A percentile compares a stretch with the other conserved stretches of the same genome.
Conservation (phyloP, 2,113 vertebrate genomes). For the Scophthalmus maximus region DNA sequence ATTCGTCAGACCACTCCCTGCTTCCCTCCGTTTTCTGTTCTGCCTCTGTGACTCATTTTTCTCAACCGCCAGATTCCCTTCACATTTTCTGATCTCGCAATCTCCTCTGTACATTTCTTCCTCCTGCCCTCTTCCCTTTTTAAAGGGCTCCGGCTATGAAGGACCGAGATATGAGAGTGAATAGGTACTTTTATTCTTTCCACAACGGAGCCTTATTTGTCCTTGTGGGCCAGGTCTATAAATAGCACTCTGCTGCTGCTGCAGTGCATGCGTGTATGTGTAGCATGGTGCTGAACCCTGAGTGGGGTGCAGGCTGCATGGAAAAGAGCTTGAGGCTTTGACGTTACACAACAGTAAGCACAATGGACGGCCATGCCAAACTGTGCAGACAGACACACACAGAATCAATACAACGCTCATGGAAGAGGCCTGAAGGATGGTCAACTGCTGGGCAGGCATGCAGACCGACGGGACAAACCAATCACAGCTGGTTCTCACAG, state of each 20-base stretch:
- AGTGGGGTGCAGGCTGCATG: conserved; percentile 38
- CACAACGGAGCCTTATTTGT: conserved; percentile 47
- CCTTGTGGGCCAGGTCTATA: conserved; percentile 58
- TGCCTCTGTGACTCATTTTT: conserved; percentile 60
- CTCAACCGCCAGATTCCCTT: conserved; percentile 26
- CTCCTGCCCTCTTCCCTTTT: conserved; percentile 26
- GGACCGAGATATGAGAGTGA: conserved; percentile 5
- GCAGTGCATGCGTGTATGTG: conserved; percentile 59
- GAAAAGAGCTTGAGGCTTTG: conserved; percentile 39
- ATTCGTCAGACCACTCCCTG: conserved; percentile 48
- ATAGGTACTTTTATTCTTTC: conserved; percentile 33
- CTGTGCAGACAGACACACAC: conserved; percentile 16
- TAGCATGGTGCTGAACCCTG: conserved; percentile 43
- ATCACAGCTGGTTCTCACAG: conserved; percentile 48
- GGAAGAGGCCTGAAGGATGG: conserved; percentile 8
- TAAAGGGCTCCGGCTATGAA: conserved; percentile 15
- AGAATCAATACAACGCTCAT: conserved; percentile 38
- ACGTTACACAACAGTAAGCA: conserved; percentile 44
- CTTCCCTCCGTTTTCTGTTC: conserved; percentile 39
- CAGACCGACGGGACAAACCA: conserved; percentile 34
- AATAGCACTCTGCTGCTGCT: conserved; percentile 68
- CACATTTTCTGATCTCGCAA: conserved; percentile 23
- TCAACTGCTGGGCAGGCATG: conserved; percentile 41
- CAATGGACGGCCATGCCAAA: conserved; percentile 32
- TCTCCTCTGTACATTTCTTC: conserved; percentile 9